phyloP scores from a whole-genome alignment of 2,113 vertebrate species.

The Riparia riparia region DNA sequence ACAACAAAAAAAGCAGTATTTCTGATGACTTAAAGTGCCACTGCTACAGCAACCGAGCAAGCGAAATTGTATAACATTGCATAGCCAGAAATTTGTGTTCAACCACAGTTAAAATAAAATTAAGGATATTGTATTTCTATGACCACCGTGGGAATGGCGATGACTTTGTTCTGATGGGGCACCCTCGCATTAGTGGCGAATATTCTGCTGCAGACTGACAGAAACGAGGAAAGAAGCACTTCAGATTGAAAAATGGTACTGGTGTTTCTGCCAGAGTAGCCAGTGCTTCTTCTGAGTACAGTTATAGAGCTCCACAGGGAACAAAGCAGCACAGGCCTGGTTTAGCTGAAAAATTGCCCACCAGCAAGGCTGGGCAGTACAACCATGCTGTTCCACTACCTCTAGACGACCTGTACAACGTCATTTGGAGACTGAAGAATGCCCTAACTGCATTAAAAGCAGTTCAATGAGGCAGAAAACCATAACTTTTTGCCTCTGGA shows the following conservation, averaged over 20 bases:
- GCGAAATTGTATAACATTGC: not conserved
- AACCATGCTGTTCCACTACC: not conserved
- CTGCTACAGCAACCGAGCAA: not conserved
- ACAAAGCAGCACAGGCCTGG: not conserved
- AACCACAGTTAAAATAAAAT: not conserved
- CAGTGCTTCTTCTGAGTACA: not conserved
- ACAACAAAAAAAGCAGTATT: not conserved
- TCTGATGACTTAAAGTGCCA: not conserved
- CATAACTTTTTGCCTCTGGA: not conserved
- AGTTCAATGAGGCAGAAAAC: not conserved
- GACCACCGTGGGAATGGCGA: not conserved
- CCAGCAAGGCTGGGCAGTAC: rapidly evolving
- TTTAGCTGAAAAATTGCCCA: not conserved
- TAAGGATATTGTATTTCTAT: not conserved
- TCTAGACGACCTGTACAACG: not conserved
- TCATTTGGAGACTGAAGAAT: not conserved
- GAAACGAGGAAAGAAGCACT: not conserved
- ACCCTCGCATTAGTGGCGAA: not conserved
- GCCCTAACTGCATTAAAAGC: not conserved
- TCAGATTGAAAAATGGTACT: not conserved
- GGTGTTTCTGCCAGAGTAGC: not conserved
- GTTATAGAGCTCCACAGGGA: not conserved
- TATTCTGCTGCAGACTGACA: not conserved
- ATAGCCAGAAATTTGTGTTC: not conserved
- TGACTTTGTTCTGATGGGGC: not conserved